Conservation (phyloP, 2,797 vertebrate genomes). For the Ciconia nigra region DNA sequence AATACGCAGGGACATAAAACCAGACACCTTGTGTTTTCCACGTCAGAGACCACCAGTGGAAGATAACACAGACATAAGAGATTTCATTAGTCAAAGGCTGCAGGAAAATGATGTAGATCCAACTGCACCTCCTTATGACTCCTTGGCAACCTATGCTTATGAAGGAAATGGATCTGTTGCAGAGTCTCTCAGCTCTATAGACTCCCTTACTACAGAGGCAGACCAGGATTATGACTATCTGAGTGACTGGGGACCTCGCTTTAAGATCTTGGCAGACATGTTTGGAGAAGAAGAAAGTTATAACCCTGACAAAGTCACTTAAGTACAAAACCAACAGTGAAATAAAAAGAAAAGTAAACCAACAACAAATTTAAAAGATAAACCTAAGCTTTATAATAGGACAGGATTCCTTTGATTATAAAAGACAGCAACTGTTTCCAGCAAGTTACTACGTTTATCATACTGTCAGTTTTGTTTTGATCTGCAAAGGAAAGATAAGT, state of each 20-base stretch:
- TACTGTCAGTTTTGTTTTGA: constrained; percentile 68
- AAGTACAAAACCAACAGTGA: neutral
- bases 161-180: constrained; percentile 93
- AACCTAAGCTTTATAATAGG: constrained; percentile 65
- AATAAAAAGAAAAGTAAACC: constrained; percentile 27
- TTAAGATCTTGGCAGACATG: constrained; percentile 94
- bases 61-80: constrained; percentile 89
- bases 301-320: constrained; percentile 78
- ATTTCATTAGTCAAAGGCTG: constrained; percentile 92
- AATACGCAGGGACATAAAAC: constrained; percentile 91
- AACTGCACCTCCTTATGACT: constrained; percentile 92
- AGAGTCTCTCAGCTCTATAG: constrained; percentile 95
- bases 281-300: constrained; percentile 88
- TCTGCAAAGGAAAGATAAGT: constrained; percentile 48
- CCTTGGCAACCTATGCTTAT: constrained; percentile 94
- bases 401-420: constrained; percentile 59
- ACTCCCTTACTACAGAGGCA: constrained; percentile 81
- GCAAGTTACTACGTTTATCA: constrained; percentile 74
- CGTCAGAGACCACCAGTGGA: constrained; percentile 76
- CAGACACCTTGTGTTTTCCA: constrained; percentile 78
- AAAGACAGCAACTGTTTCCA: constrained; percentile 64
- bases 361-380: constrained; percentile 34
- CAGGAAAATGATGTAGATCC: constrained; percentile 90
- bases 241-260: constrained; percentile 94
- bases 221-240: constrained; percentile 95